Evolutionary conservation across 1,140 invertebrate species (phyloP).

Genomic region (Drosophila kepulauana): DNA sequence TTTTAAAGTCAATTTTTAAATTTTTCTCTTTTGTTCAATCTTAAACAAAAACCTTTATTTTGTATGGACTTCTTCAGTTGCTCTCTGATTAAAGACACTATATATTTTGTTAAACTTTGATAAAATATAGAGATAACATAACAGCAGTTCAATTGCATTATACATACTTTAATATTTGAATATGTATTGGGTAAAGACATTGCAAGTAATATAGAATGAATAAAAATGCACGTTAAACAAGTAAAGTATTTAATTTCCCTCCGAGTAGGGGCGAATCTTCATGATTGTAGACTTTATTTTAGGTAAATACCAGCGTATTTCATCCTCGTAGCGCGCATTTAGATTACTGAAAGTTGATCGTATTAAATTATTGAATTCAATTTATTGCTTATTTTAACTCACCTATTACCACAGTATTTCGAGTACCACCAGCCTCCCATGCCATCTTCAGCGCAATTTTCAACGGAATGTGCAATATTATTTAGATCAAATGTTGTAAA

Average conservation of each 20-base stretch:
- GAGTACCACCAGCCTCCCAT: slow-evolving; percentile 19
- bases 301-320: not conserved
- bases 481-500: slow-evolving; percentile 6
- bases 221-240: too few species aligned
- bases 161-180: too few species aligned
- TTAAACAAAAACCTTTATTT: too few species aligned
- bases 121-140: too few species aligned
- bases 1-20: too few species aligned
- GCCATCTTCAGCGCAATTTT: not conserved
- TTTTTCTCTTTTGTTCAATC: too few species aligned
- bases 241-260: not conserved
- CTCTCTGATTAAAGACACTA: too few species aligned
- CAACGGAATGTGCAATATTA: not conserved
- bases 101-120: too few species aligned
- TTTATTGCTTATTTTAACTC: not conserved
- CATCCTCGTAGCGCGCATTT: not conserved
- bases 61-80: too few species aligned
- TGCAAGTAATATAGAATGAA: too few species aligned
- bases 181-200: too few species aligned
- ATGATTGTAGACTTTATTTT: not conserved
- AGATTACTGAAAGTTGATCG: slow-evolving; percentile 1
- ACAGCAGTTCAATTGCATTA: too few species aligned
- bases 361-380: not conserved
- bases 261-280: slow-evolving; percentile 14
- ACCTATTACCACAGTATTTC: not conserved